phyloP scores from a whole-genome alignment of 1,140 invertebrate species.

The Musca vetustissima region DNA sequence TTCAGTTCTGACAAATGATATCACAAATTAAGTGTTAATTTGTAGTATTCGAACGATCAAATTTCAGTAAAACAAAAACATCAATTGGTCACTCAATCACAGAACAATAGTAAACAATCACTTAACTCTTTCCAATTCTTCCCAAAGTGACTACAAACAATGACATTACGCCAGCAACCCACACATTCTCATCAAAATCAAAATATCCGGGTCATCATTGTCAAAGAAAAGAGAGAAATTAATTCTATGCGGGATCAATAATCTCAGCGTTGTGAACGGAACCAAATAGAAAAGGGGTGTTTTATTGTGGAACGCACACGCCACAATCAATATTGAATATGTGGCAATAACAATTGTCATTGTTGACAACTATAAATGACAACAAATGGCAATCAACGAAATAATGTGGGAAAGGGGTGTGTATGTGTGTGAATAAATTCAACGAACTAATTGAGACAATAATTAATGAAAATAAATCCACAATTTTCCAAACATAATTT shows the following conservation, averaged over 20 bases:
- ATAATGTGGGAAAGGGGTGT: neutral
- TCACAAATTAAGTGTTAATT: too few relatives aligned
- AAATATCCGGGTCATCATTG: slow-evolving; percentile 5
- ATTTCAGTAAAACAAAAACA: too few relatives aligned
- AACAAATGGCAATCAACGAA: neutral
- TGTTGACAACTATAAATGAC: slow-evolving; percentile 17
- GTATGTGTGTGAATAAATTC: too few relatives aligned
- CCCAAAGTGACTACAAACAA: too few relatives aligned
- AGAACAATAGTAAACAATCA: too few relatives aligned
- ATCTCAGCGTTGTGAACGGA: neutral
- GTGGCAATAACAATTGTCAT: neutral
- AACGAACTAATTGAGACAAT: neutral
- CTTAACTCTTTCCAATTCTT: too few relatives aligned
- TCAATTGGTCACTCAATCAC: too few relatives aligned
- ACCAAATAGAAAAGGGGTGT: neutral
- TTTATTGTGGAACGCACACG: neutral
- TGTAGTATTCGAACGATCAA: too few relatives aligned
- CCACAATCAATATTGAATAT: neutral
- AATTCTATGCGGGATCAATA: slow-evolving; percentile 2
- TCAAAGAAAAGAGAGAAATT: neutral
- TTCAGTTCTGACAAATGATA: too few relatives aligned
- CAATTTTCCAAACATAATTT: neutral
- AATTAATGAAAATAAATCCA: slow-evolving; percentile 3
- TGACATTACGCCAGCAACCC: too few relatives aligned
- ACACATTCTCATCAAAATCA: neutral